These are phyloP conservation scores for Cataglyphis albicans DNA, from an alignment of 2,888 invertebrate species.

Conservation along the genomic window DNA sequence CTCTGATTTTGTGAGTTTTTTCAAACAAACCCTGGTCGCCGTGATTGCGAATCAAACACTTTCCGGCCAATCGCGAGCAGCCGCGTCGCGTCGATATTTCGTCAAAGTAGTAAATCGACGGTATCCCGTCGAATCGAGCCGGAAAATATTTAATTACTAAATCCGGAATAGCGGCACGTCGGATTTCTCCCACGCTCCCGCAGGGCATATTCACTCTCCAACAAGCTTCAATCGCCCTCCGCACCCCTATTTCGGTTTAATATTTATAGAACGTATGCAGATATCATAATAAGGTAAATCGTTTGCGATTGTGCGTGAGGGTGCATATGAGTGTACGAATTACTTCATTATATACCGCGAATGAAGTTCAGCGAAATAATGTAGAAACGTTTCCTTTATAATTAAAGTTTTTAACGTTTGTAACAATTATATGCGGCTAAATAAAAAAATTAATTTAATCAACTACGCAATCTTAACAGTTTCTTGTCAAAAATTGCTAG, in stretches of 20 bases:
- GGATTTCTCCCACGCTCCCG: slow-evolving; percentile 69
- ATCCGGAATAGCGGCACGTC: slow-evolving; percentile 82
- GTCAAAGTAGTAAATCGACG: slow-evolving; percentile 62
- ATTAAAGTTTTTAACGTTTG: slow-evolving; percentile 15
- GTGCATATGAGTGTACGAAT: slow-evolving; percentile 23
- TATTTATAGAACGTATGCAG: slow-evolving; percentile 52
- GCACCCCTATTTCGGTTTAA: slow-evolving; percentile 41
- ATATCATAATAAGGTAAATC: slow-evolving; percentile 53
- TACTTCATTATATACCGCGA: slow-evolving; percentile 34
- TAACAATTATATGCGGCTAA: background rate
- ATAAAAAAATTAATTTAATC: slow-evolving; percentile 7
- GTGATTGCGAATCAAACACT: slow-evolving; percentile 50
- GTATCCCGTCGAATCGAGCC: slow-evolving; percentile 39
- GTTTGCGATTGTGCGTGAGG: slow-evolving; percentile 47
- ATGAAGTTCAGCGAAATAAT: slow-evolving; percentile 32
- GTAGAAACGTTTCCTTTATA: slow-evolving; percentile 25
- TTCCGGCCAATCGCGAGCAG: background rate
- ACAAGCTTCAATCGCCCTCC: slow-evolving; percentile 72
- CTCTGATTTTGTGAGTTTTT: slow-evolving; percentile 28
- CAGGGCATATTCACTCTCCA: slow-evolving; percentile 75
- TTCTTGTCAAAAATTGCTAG: background rate
- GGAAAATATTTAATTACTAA: slow-evolving; percentile 83
- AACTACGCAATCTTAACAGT: background rate
- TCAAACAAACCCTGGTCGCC: slow-evolving; percentile 29
- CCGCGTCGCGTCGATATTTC: slow-evolving; percentile 35